These are phyloP conservation scores for Anguilla megastoma DNA, from an alignment of 2,797 vertebrate genomes.

Conservation along the genomic window DNA sequence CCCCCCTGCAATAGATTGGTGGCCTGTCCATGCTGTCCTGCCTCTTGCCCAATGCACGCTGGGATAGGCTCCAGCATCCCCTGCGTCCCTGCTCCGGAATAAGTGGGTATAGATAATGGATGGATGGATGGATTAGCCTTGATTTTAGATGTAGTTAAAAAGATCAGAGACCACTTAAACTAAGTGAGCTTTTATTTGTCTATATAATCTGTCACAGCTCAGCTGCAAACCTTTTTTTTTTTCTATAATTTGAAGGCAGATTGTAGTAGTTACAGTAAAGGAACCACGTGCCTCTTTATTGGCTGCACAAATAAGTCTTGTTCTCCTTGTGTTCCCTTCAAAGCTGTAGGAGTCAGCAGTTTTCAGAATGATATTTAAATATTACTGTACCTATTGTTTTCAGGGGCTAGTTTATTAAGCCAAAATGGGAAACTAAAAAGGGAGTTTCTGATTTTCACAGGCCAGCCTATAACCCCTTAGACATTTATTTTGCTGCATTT, in stretches of 20 bases:
- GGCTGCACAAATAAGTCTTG: background rate
- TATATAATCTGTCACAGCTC: background rate
- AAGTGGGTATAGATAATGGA: too few species aligned
- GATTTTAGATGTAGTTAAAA: background rate
- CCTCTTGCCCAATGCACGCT: too few species aligned
- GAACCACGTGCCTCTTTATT: background rate
- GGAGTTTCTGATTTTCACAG: background rate
- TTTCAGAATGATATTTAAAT: background rate
- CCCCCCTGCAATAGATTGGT: too few species aligned
- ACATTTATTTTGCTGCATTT: background rate
- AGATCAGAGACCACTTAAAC: background rate
- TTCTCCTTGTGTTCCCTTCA: background rate
- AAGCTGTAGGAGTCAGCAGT: background rate
- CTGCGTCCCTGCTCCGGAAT: too few species aligned
- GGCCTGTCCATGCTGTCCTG: too few species aligned
- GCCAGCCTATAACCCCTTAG: background rate
- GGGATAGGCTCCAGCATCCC: too few species aligned
- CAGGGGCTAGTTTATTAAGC: background rate
- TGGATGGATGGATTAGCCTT: background rate
- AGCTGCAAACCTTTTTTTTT: background rate
- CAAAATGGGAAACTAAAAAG: background rate
- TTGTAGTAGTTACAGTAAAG: background rate
- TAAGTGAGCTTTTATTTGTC: background rate
- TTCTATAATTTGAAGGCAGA: background rate
- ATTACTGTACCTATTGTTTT: too few species aligned